Evolutionary conservation across 1,140 invertebrate genomes (phyloP).

Genomic region (Cotesia typhae): DNA sequence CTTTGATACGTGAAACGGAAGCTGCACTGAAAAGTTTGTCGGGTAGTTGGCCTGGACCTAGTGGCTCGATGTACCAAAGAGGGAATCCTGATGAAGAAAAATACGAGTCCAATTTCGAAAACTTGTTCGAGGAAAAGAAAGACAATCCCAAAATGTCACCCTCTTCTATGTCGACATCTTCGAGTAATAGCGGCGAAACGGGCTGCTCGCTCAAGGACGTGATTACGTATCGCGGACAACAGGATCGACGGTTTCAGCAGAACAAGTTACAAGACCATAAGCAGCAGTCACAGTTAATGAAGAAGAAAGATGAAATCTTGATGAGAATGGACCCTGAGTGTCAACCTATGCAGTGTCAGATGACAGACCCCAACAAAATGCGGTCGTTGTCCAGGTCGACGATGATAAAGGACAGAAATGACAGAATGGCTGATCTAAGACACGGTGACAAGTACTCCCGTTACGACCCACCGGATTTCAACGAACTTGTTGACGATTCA

Average conservation of each 20-base stretch:
- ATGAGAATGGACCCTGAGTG: slow-evolving; percentile 65
- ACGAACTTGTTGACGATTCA: slow-evolving; percentile 81
- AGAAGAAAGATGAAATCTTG: slow-evolving; percentile 39
- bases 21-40: slow-evolving; percentile 84
- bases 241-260: slow-evolving; percentile 58
- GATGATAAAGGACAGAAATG: slow-evolving; percentile 56
- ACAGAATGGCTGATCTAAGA: slow-evolving; percentile 49
- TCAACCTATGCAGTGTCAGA: slow-evolving; percentile 61
- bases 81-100: slow-evolving; percentile 78
- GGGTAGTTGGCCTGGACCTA: slow-evolving; percentile 78
- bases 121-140: slow-evolving; percentile 85
- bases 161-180: slow-evolving; percentile 69
- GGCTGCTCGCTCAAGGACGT: slow-evolving; percentile 72
- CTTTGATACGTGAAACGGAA: slow-evolving; percentile 84
- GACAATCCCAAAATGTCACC: slow-evolving; percentile 72
- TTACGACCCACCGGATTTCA: slow-evolving; percentile 79
- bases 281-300: slow-evolving; percentile 39
- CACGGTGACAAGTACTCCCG: slow-evolving; percentile 64
- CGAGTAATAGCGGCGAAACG: slow-evolving; percentile 71
- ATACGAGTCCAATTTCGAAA: slow-evolving; percentile 79
- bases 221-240: slow-evolving; percentile 71
- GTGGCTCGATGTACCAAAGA: slow-evolving; percentile 71
- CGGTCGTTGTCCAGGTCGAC: slow-evolving; percentile 42
- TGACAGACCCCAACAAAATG: slow-evolving; percentile 43
- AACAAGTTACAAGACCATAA: slow-evolving; percentile 37